These are phyloP conservation scores for Empidonax alnorum DNA, from an alignment of 2,113 vertebrate species.

Conservation along the genomic window DNA sequence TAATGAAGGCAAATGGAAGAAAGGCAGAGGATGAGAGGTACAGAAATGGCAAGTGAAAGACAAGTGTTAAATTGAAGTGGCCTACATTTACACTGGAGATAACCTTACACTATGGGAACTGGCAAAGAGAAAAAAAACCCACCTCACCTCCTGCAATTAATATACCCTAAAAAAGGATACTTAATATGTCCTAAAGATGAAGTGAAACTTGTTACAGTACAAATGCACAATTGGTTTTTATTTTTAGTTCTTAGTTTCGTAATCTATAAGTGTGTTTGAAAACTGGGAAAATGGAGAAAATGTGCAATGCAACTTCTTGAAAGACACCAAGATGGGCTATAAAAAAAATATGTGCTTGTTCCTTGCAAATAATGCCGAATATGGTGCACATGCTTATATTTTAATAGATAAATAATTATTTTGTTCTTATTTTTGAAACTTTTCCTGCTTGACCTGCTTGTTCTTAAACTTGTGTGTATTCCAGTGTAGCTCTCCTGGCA, in stretches of 20 bases:
- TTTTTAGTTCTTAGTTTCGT: neutral
- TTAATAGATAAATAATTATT: neutral
- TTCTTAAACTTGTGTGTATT: neutral
- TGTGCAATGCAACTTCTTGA: neutral
- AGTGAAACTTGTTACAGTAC: neutral
- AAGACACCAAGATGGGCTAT: neutral
- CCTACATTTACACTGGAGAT: neutral
- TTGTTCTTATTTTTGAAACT: neutral
- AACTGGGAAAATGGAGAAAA: neutral
- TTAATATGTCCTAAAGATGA: neutral
- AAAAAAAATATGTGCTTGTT: neutral
- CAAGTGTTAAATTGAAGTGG: neutral
- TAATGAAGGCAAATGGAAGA: neutral
- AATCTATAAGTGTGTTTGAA: neutral
- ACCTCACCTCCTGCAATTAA: neutral
- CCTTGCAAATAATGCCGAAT: neutral
- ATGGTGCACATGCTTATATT: neutral
- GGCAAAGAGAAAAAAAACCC: fast-evolving
- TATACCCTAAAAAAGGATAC: neutral
- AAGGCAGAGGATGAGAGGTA: neutral
- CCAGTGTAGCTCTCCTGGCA: neutral
- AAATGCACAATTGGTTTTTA: neutral
- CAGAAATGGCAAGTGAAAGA: neutral
- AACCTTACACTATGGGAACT: neutral
- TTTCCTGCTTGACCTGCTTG: neutral